A percentile compares a stretch with the other conserved stretches of the same genome.
phyloP scores from a whole-genome alignment of 2,797 vertebrate species.

The Epinephelus awoara region DNA sequence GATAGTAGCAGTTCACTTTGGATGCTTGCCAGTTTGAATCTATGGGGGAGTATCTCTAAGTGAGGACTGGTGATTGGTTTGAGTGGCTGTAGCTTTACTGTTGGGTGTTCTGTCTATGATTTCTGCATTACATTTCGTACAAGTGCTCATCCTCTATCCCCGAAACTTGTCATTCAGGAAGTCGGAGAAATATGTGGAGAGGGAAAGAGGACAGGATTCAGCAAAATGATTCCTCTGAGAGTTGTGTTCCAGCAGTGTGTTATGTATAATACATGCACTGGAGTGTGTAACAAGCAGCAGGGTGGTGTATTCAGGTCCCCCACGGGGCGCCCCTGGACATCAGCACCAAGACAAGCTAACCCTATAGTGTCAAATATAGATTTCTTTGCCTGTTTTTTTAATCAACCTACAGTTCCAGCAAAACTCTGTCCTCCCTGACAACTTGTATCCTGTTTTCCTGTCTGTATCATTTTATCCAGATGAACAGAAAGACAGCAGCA shows the following conservation, averaged over 20 bases:
- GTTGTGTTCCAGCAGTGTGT: slow-evolving; percentile 70
- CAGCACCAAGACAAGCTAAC: slow-evolving; percentile 63
- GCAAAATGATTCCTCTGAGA: slow-evolving; percentile 72
- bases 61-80: slow-evolving; percentile 76
- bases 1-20: slow-evolving; percentile 79
- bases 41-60: slow-evolving; percentile 76
- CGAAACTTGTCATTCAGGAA: slow-evolving; percentile 62
- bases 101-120: slow-evolving; percentile 65
- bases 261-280: slow-evolving; percentile 80
- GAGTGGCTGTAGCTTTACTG: slow-evolving; percentile 71
- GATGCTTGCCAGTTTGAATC: slow-evolving; percentile 77
- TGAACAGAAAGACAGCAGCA: slow-evolving; percentile 20
- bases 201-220: slow-evolving; percentile 55
- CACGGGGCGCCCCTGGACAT: slow-evolving; percentile 67
- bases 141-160: slow-evolving; percentile 57
- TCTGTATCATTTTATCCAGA: slow-evolving; percentile 47
- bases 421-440: slow-evolving; percentile 9
- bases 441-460: slow-evolving; percentile 19
- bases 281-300: slow-evolving; percentile 74
- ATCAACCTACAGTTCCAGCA: slow-evolving; percentile 27
- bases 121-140: slow-evolving; percentile 67
- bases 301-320: slow-evolving; percentile 67
- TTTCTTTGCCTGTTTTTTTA: slow-evolving; percentile 33
- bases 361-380: slow-evolving; percentile 43
- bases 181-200: slow-evolving; percentile 46